These are phyloP conservation scores for Callorhinus ursinus DNA, from an alignment of 2,113 vertebrate genomes.

Conservation along the genomic window DNA sequence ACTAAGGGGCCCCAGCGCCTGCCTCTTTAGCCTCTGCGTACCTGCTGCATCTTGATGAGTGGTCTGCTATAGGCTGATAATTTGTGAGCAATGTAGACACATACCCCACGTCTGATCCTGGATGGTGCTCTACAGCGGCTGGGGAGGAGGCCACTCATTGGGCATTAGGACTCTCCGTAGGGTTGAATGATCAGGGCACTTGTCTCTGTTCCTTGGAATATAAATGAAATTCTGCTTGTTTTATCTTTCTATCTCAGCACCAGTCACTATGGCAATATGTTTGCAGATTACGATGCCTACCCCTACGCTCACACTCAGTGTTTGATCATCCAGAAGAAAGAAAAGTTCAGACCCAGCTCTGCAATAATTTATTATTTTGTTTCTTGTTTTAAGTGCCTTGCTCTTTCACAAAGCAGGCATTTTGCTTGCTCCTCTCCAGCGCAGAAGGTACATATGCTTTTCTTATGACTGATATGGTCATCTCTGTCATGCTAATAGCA, in stretches of 20 bases:
- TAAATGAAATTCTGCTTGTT: conserved; percentile 43
- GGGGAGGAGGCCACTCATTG: neutral
- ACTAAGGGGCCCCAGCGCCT: neutral
- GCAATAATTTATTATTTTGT: conserved; percentile 81
- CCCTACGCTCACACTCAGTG: conserved; percentile 7
- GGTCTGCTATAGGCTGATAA: neutral
- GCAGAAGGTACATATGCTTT: conserved; percentile 72
- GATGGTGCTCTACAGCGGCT: neutral
- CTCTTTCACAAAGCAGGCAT: conserved; percentile 83
- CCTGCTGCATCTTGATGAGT: neutral
- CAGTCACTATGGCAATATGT: conserved; percentile 45
- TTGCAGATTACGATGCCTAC: conserved; percentile 47
- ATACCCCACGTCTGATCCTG: neutral
- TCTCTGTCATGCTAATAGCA: conserved; percentile 83
- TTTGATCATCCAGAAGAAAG: conserved; percentile 73
- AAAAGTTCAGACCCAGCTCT: conserved; percentile 75
- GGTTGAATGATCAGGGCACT: neutral
- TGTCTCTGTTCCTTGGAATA: conserved; percentile 38
- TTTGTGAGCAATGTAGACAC: neutral
- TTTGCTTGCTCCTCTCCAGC: conserved; percentile 82
- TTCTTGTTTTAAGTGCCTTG: conserved; percentile 75
- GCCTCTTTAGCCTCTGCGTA: neutral
- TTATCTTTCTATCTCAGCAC: conserved; percentile 30
- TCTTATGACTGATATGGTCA: conserved; percentile 82
- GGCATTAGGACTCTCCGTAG: conserved; percentile 3